Evolutionary conservation across 1,140 invertebrate genomes (phyloP).

Genomic region (Apolygus lucorum): DNA sequence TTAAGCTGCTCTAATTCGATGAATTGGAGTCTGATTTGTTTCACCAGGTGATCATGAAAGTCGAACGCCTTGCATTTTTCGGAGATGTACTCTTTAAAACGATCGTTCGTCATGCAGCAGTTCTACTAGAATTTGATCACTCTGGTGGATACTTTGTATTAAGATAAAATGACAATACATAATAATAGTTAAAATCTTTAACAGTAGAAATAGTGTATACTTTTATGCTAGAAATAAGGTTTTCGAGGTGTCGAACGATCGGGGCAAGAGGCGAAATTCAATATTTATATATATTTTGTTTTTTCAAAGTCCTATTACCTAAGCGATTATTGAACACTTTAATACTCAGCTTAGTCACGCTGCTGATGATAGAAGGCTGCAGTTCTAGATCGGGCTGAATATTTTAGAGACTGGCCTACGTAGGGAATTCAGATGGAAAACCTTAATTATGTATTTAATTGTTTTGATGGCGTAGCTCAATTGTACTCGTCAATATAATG

Average conservation of each 20-base stretch:
- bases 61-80: too few species aligned
- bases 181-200: not conserved
- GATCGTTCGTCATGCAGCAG: too few species aligned
- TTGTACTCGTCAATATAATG: not conserved
- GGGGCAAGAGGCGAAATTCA: not conserved
- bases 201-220: not conserved
- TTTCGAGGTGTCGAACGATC: not conserved
- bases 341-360: not conserved
- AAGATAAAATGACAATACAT: slow-evolving; percentile 14
- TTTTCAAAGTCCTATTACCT: not conserved
- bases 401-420: not conserved
- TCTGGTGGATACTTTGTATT: not conserved
- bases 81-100: too few species aligned
- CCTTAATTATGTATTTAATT: not conserved
- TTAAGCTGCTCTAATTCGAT: too few species aligned
- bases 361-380: not conserved
- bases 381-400: not conserved
- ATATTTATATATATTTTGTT: too few species aligned
- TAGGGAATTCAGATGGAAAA: not conserved
- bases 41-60: too few species aligned
- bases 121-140: too few species aligned
- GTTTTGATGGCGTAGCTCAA: not conserved
- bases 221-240: not conserved
- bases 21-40: too few species aligned
- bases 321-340: not conserved